A percentile compares a stretch with the other conserved stretches of the same genome.
These are phyloP conservation scores for Andricus grossulariae DNA, from an alignment of 1,140 invertebrate species.

Conservation along the genomic window DNA sequence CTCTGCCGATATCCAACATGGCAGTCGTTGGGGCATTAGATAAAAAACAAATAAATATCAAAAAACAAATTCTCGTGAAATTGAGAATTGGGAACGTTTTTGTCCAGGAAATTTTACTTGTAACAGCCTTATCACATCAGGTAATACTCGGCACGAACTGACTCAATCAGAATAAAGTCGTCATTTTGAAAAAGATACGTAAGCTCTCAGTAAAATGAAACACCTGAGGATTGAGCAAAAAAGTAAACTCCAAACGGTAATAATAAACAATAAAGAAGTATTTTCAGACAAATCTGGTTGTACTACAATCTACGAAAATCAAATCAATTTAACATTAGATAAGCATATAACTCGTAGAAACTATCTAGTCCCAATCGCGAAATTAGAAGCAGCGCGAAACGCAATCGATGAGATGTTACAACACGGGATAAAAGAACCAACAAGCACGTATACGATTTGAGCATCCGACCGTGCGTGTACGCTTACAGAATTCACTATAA, in stretches of 20 bases:
- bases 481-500: too few relatives aligned
- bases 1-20: neutral
- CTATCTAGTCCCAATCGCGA: constrained; percentile 47
- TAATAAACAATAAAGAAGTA: constrained; percentile 13
- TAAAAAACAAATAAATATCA: neutral
- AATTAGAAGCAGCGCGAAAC: constrained; percentile 26
- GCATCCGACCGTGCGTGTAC: too few relatives aligned
- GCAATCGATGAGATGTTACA: constrained; percentile 42
- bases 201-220: neutral
- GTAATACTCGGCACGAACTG: neutral
- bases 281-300: constrained; percentile 44
- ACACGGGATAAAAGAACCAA: constrained; percentile 46
- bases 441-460: too few relatives aligned
- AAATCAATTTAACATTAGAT: constrained; percentile 49
- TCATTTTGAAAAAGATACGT: neutral
- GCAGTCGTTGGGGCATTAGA: neutral
- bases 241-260: neutral
- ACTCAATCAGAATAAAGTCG: neutral
- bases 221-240: neutral
- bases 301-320: constrained; percentile 51
- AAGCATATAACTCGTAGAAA: constrained; percentile 42
- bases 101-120: neutral
- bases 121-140: neutral
- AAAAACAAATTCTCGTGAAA: neutral
- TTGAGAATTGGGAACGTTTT: neutral